Percentiles rank a stretch among this genome's conserved stretches.
These are phyloP conservation scores for Eublepharis macularius DNA, from an alignment of 2,113 vertebrate species.

Conservation along the genomic window DNA sequence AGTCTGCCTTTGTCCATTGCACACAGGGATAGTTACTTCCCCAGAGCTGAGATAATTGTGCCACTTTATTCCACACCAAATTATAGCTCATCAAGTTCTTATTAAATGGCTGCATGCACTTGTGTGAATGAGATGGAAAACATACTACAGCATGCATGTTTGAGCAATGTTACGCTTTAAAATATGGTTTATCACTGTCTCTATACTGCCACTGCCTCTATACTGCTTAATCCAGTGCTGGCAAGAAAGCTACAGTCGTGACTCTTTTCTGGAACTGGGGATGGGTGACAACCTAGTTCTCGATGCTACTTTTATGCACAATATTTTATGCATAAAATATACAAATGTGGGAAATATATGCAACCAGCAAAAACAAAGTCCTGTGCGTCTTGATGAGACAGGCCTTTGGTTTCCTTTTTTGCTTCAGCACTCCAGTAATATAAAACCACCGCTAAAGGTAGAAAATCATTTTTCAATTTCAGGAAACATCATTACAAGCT, in stretches of 20 bases:
- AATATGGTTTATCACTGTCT: neutral
- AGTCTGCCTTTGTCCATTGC: neutral
- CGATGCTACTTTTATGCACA: conserved; percentile 64
- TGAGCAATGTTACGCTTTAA: neutral
- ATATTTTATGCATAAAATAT: conserved; percentile 71
- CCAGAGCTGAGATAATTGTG: neutral
- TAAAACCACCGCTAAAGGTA: conserved; percentile 80
- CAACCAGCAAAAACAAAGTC: conserved; percentile 76
- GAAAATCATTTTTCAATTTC: conserved; percentile 85
- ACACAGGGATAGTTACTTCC: neutral
- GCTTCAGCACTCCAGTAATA: conserved; percentile 77
- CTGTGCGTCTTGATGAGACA: conserved; percentile 72
- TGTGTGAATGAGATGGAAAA: no score
- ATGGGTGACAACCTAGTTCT: conserved; percentile 39
- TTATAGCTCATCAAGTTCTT: neutral
- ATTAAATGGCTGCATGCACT: neutral
- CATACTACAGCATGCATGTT: no score
- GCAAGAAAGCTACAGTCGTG: conserved; percentile 23
- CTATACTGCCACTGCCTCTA: neutral
- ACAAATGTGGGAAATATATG: conserved; percentile 77
- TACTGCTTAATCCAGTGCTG: neutral
- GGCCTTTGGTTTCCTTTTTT: conserved; percentile 37
- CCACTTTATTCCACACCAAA: neutral
- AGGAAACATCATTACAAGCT: conserved; percentile 82
- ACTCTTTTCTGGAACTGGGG: conserved; percentile 29